These are phyloP conservation scores for Penaeus chinensis DNA, from an alignment of 1,140 invertebrate species.

Conservation along the genomic window DNA sequence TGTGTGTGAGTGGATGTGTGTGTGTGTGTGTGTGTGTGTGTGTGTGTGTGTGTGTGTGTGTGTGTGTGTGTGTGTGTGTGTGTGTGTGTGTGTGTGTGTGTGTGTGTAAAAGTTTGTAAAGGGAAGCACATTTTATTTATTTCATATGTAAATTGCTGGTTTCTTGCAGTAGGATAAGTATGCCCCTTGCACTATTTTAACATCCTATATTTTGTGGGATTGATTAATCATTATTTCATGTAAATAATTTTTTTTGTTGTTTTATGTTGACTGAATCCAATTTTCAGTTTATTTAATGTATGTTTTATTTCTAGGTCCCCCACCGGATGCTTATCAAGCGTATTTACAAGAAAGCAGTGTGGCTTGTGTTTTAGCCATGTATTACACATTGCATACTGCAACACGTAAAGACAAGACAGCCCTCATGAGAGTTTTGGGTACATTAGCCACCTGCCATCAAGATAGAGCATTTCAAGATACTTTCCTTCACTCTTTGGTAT, in stretches of 20 bases:
- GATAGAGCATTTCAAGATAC: constrained; percentile 95
- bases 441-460: constrained; percentile 89
- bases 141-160: too few relatives aligned
- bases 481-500: constrained; percentile 82
- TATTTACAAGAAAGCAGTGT: constrained; percentile 91
- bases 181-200: too few relatives aligned
- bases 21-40: not conserved
- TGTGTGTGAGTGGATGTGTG: not conserved
- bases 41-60: not conserved
- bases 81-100: not conserved
- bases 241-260: not conserved
- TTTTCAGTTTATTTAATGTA: constrained; percentile 12
- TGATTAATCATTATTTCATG: not conserved
- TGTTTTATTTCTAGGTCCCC: constrained; percentile 75
- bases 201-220: too few relatives aligned
- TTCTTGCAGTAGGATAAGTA: too few relatives aligned
- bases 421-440: constrained; percentile 86
- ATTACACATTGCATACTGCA: constrained; percentile 90
- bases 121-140: too few relatives aligned
- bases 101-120: too few relatives aligned
- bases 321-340: constrained; percentile 91
- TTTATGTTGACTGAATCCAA: not conserved
- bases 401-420: constrained; percentile 85
- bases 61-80: not conserved
- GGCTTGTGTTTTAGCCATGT: constrained; percentile 93